Evolutionary conservation across 2,113 vertebrate genomes (phyloP), one percentile per base, ranked within the genome.

Genomic region (Neodontobutis hainanensis): DNA sequence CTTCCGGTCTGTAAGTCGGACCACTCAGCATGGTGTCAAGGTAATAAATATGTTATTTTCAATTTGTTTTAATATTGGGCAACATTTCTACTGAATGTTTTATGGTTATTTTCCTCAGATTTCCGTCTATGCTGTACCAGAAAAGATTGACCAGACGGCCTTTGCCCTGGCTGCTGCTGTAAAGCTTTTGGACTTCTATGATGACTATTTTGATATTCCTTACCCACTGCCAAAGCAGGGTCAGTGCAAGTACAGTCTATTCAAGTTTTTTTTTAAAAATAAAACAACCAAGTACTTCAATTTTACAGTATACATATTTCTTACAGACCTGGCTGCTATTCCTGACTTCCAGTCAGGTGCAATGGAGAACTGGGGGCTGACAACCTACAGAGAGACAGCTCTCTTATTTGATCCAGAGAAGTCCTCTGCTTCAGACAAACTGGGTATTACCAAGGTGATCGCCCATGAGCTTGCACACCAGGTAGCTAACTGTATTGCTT

Each of bases 131-230:
- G 72, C 94, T 2, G 92, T 91, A 3, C 92, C 95, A 15, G 93
- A 96, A 56, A 96, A 95, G 89, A 95, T 96, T 7, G 57, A 91
- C 44, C 96, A 97, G 82, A 93, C 95, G 0, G 75, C 87, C 14
- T 96, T 93, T 42, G 94, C 95, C 0, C 73, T 97, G 87, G 90
- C 95, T 6, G 92, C 93, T 8, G 96, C 96, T 0, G 93, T 95
- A 36, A 95, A 91, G 73, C 93, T 97, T 61, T 53, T 96, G 51
- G 95, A 98, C 70, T 96, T 98, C 85, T 97, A 94, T 32, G 95
- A 97, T 19, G 93, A 95, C 75, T 97, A 95, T 82, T 97, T 96
- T 79, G 90, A 87, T 52, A 96, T 98, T 68, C 94, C 94, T 0
- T 98, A 97, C 73, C 95, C 96, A 6, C 88, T 97, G n/a, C 96